Percentiles rank a stretch among this genome's conserved stretches.
phyloP scores from a whole-genome alignment of 2,888 invertebrate genomes.

The Labia minor region DNA sequence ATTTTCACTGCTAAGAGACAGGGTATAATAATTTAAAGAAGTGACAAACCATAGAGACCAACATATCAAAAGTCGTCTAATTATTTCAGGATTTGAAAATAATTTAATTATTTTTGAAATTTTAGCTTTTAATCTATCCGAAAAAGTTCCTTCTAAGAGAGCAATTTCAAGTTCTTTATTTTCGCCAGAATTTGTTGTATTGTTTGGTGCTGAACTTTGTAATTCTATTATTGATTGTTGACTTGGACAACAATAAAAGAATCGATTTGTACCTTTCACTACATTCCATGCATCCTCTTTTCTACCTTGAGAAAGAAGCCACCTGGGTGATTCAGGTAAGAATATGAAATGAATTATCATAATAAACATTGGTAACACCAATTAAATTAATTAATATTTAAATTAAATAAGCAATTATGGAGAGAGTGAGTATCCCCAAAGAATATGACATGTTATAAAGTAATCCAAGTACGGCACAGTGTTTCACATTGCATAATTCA shows the following conservation, averaged over 20 bases:
- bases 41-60: constrained; percentile 31
- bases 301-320: constrained; percentile 42
- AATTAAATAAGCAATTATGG: constrained; percentile 37
- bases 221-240: neutral
- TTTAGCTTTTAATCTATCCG: neutral
- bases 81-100: constrained; percentile 25
- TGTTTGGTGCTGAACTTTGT: neutral
- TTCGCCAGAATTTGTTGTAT: neutral
- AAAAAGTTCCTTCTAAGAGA: neutral
- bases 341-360: constrained; percentile 41
- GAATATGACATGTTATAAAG: constrained; percentile 42
- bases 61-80: constrained; percentile 29
- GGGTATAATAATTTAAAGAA: constrained; percentile 31
- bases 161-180: neutral
- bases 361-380: constrained; percentile 41
- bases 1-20: constrained; percentile 43
- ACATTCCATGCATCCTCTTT: constrained; percentile 37
- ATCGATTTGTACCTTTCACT: constrained; percentile 25
- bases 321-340: constrained; percentile 42
- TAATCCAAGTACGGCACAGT: constrained; percentile 40
- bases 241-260: constrained; percentile 13
- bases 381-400: constrained; percentile 43
- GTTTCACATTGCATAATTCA: constrained; percentile 39
- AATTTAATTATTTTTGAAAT: neutral
- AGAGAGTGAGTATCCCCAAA: constrained; percentile 41